These are phyloP conservation scores for Lapara coniferarum DNA, from an alignment of 2,888 invertebrate genomes.

Conservation along the genomic window DNA sequence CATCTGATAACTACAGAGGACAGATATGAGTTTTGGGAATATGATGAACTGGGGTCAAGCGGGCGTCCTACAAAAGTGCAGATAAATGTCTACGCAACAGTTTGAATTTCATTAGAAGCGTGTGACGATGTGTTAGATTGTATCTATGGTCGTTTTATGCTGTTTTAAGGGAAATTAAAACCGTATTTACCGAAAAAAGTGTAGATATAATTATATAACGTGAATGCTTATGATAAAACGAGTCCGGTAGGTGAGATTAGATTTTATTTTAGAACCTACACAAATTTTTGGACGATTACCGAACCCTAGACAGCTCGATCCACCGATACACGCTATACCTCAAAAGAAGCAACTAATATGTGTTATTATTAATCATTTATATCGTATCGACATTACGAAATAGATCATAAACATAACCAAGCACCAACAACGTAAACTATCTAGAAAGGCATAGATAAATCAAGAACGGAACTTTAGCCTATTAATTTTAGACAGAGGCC, in stretches of 20 bases:
- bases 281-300: no score
- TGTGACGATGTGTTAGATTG: conserved; percentile 6
- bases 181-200: not conserved
- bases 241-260: no score
- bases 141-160: not conserved
- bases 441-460: conserved; percentile 11
- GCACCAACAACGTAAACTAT: conserved; percentile 37
- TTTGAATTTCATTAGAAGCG: conserved; percentile 17
- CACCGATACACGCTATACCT: no score
- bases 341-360: no score
- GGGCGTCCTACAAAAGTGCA: conserved; percentile 4
- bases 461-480: conserved; percentile 50
- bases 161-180: not conserved
- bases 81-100: conserved; percentile 29
- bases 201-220: no score
- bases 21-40: conserved; percentile 24
- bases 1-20: conserved; percentile 26
- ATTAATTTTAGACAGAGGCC: conserved; percentile 54
- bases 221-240: no score
- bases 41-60: conserved; percentile 20
- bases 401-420: not conserved
- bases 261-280: no score
- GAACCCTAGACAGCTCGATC: no score
- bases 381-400: not conserved
- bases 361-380: no score